Evolutionary conservation across 2,797 vertebrate species (phyloP), one percentile per base, ranked within the genome.

Genomic region (Peromyscus attwateri): DNA sequence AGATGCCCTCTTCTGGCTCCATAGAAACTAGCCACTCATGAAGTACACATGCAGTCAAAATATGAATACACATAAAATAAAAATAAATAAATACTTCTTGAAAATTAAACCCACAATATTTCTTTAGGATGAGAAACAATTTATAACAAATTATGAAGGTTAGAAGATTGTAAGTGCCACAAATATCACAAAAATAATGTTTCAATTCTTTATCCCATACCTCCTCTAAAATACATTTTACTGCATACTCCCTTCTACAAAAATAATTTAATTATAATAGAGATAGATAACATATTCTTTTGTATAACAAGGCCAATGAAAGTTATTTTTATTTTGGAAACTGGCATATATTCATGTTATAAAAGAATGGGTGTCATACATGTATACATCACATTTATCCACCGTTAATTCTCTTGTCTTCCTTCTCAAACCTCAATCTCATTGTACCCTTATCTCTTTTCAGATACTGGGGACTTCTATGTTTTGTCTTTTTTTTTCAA

Each of bases 51-150:
- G 27, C 9, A 83, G 40, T 37, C 27, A 83, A 83, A 29, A 83
- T 5, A 64, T 64, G 27, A 83, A 83, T 21, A 64, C 60, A 43
- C 9, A 64, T 31, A 19, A 46, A 83, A 43, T 64, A 19, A 83
- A 64, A 64, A 64, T 64, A 83, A 64, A 31, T 57, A 43, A 43
- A 75, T 75, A 43, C 23, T 64, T 64, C 21, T 83, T 64, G 27
- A 62, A 83, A 64, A 64, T 31, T 83, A 64, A 52, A 4, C 64
- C 40, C 40, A 94, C 70, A 81, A 27, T 87, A 66, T 92, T 82
- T 89, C 64, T 90, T 46, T 55, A 94, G 13, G 4, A 68, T 89
- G 92, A 95, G 49, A 96, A 71, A 91, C 17, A 96, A 91, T 75
- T 70, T 37, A 43, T 46, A 76, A 80, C 16, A 92, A 96, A 75